Base-by-base conservation (phyloP, 2,888 invertebrate genomes). In the Gibbula magus region DNA sequence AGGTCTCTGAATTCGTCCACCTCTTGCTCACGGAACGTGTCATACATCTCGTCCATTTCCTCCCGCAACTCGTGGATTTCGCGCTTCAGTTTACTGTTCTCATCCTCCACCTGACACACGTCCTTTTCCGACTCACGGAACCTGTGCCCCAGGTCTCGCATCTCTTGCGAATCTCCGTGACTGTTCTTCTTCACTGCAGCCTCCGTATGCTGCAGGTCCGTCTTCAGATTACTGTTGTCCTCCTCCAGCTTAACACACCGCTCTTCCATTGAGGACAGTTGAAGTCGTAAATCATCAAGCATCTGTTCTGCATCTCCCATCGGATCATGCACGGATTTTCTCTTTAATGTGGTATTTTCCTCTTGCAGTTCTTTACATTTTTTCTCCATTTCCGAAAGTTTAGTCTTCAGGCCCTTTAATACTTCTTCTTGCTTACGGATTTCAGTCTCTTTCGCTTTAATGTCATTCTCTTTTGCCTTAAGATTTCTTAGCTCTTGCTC, bases 1-100 rank as follows among this genome's bases (percentile, higher is more conserved):
- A 99, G 93, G 78, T 97, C 97, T 2, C 91, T 84, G 85, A 99
- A 99, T 92, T 99, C 99, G 90, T 98, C 97, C 8, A 97, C 97
- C 94, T 99, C 99, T 89, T 99, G 99, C 92, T 99, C 99, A 88
- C 98, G 95, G 87, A 94, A 94, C 86, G 93, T 93, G 92, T 99
- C 99, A 92, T 99, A 99, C 96, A 99, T 96, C 93, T 99, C 99
- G 91, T 99, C 99, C 93, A 99, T 98, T 94, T 99, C 99, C 85
- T 97, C 96, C 91, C 98, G 98, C 90, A 99, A 94, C 90, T 98
- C 98, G 52, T 96, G 94, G 78, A 99, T 95, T 93, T 99, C 99
- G 87, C 96, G 96, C 91, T 98, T 97, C 94, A 98, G 96, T 86
- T 97, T 96, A 90, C 97, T 97, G 93, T 98, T 99, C 93, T 99